Evolutionary conservation across 2,113 vertebrate species (phyloP).

Genomic region (Sinocyclocheilus rhinocerous): DNA sequence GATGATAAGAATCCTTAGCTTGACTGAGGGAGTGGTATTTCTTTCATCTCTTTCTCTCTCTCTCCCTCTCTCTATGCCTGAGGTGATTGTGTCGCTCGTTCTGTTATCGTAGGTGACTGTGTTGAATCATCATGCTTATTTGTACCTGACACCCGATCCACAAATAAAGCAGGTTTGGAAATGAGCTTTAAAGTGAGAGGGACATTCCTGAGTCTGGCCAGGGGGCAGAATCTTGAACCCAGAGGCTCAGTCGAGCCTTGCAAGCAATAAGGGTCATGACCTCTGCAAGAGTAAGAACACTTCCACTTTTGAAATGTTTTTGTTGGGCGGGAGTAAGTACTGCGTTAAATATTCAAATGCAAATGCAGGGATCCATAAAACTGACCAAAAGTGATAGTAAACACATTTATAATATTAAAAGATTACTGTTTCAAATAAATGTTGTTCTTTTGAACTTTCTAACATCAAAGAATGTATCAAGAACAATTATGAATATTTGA

Average conservation of each 20-base stretch:
- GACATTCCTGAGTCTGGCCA: conserved; percentile 71
- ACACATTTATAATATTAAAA: no score
- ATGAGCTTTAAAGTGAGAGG: conserved; percentile 71
- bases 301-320: conserved; percentile 32
- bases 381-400: no score
- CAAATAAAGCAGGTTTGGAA: conserved; percentile 80
- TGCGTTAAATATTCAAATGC: not conserved
- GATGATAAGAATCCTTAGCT: conserved; percentile 86
- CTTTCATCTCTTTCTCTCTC: conserved; percentile 82
- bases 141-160: conserved; percentile 82
- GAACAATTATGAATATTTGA: not conserved
- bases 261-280: conserved; percentile 37
- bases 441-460: not conserved
- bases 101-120: conserved; percentile 81
- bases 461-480: not conserved
- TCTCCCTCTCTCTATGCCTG: conserved; percentile 6
- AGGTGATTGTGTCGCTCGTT: conserved; percentile 80
- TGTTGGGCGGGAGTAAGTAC: not conserved
- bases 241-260: conserved; percentile 30
- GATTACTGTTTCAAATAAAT: no score
- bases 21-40: conserved; percentile 73
- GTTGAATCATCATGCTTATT: conserved; percentile 82
- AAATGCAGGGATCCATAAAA: no score
- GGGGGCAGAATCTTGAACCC: conserved; percentile 36
- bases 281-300: not conserved